Evolutionary conservation across 2,797 vertebrate species (phyloP).

Genomic region (Prunella strophiata): DNA sequence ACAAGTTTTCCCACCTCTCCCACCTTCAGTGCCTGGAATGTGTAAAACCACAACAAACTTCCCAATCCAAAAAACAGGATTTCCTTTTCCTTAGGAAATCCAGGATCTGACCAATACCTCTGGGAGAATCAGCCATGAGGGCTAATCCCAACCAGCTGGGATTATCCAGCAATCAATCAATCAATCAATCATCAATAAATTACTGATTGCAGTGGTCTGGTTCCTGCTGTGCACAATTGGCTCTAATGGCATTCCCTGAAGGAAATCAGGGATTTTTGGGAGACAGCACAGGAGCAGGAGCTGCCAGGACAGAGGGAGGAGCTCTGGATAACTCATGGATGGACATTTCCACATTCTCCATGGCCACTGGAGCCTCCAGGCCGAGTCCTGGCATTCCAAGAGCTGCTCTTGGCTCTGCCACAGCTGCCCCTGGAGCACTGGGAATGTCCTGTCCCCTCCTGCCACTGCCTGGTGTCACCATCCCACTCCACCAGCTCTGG

Average conservation of each 20-base stretch:
- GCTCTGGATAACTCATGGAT: background rate
- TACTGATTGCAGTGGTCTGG: background rate
- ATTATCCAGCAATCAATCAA: background rate
- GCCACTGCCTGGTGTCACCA: background rate
- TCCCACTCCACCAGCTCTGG: background rate
- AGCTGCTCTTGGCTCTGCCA: background rate
- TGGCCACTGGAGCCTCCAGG: background rate
- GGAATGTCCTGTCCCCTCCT: background rate
- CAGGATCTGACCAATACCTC: background rate
- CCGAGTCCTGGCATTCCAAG: background rate
- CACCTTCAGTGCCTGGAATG: background rate
- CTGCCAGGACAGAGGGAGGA: background rate
- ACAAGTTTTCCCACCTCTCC: background rate
- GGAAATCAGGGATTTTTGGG: background rate
- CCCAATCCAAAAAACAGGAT: background rate
- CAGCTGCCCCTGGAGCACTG: accelerated
- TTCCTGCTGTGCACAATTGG: background rate
- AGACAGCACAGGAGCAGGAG: background rate
- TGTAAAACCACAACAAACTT: background rate
- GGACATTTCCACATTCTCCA: accelerated
- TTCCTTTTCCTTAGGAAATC: background rate
- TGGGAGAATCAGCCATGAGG: background rate
- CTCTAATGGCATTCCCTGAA: background rate
- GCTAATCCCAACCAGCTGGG: background rate
- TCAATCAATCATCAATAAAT: background rate